A percentile compares a stretch with the other conserved stretches of the same genome.
Conservation (phyloP, 2,888 invertebrate species). For the Tolmerus cingulatus region DNA sequence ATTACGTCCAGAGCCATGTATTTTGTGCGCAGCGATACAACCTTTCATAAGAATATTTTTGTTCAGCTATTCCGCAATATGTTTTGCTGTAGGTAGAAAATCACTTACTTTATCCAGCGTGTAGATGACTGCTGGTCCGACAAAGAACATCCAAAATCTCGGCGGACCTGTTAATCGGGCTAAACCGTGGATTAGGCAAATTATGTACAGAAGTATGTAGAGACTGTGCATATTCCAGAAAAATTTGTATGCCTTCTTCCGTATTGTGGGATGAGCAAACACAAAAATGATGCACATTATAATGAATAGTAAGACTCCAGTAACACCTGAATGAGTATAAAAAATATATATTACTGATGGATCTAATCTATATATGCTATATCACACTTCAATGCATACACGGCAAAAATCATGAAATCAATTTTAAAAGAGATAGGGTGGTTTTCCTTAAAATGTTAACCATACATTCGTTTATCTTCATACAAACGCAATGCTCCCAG, state of each 20-base stretch:
- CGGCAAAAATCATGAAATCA: no score
- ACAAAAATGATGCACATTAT: slow-evolving; percentile 95
- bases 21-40: slow-evolving; percentile 88
- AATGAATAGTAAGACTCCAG: slow-evolving; percentile 85
- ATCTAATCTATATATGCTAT: no score
- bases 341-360: not conserved
- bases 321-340: slow-evolving; percentile 70
- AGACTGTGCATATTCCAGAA: slow-evolving; percentile 95
- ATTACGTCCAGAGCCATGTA: slow-evolving; percentile 92
- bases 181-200: slow-evolving; percentile 89
- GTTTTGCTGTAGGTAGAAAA: not conserved
- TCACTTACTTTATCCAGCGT: slow-evolving; percentile 76
- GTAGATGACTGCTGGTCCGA: slow-evolving; percentile 89
- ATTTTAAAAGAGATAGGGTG: no score
- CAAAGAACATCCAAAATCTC: slow-evolving; percentile 92
- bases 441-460: no score
- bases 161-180: slow-evolving; percentile 91
- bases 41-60: slow-evolving; percentile 63
- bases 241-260: slow-evolving; percentile 93
- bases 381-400: no score
- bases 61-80: not conserved
- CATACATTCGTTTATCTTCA: no score
- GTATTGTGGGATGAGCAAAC: slow-evolving; percentile 93
- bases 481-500: no score
- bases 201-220: slow-evolving; percentile 83